These are phyloP conservation scores for Sebastes taczanowskii DNA, from an alignment of 2,797 vertebrate species.

Conservation along the genomic window DNA sequence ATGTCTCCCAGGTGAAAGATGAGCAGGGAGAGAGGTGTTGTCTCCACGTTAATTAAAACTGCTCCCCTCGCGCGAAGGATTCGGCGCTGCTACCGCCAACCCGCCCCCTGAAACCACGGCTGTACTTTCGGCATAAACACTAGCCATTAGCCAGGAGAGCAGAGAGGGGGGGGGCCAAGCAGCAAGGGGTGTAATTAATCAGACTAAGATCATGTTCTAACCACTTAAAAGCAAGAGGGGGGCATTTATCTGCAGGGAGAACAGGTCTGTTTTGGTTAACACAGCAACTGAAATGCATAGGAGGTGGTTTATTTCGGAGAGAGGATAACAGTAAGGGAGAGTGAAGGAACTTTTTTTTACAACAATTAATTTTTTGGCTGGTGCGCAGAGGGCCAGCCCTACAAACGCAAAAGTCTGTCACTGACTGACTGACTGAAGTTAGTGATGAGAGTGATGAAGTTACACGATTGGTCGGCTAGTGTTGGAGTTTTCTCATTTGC, in stretches of 20 bases:
- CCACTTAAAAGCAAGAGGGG: slow-evolving; percentile 74
- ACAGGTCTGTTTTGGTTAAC: slow-evolving; percentile 49
- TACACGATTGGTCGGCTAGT: too few relatives aligned
- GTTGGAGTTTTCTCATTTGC: too few relatives aligned
- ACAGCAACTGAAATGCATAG: slow-evolving; percentile 29
- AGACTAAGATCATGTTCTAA: slow-evolving; percentile 78
- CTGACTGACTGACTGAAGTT: too few relatives aligned
- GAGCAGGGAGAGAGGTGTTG: slow-evolving; percentile 82
- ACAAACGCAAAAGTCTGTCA: too few relatives aligned
- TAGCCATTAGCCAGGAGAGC: slow-evolving; percentile 70
- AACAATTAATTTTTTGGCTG: background rate
- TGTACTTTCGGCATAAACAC: slow-evolving; percentile 70
- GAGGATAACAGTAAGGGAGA: background rate
- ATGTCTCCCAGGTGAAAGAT: slow-evolving; percentile 90
- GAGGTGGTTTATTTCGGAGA: slow-evolving; percentile 19
- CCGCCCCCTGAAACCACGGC: slow-evolving; percentile 61
- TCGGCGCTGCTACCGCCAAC: slow-evolving; percentile 53
- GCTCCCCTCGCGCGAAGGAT: slow-evolving; percentile 69
- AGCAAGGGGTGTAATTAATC: slow-evolving; percentile 79
- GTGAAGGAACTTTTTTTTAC: background rate
- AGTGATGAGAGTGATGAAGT: too few relatives aligned
- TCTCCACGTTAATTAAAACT: slow-evolving; percentile 85
- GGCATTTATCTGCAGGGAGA: slow-evolving; percentile 64
- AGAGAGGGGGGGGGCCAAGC: slow-evolving; percentile 45
- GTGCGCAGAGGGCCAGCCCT: too few relatives aligned